Evolutionary conservation across 2,888 invertebrate species (phyloP), one percentile per base, ranked within the genome.

Genomic region (Nomada goodeniana): DNA sequence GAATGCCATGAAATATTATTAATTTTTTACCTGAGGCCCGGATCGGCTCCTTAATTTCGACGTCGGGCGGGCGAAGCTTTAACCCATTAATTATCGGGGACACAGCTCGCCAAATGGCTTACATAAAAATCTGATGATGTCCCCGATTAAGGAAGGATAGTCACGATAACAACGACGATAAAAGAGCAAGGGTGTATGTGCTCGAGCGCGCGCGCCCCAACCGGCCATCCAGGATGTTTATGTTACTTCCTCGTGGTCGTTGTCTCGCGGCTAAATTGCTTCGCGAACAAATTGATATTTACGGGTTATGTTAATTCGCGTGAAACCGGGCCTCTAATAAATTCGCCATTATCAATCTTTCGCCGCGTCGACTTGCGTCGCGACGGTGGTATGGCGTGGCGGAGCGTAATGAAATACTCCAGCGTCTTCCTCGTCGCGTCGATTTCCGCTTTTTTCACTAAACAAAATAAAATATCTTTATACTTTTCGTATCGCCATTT

Each of bases 81-180:
- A 81, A 60, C 60, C 42, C 74, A 68, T 81, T 86, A 81, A 86
- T 81, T 86, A 81, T 79, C 64, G 77, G 60, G 68, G 68, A 78
- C 77, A 78, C 53, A 64, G 50, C 55, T 23, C 53, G 77, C 69
- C 61, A 53, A 82, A 85, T 85, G 65, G 71, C 55, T 23, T 42
- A 47, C 63, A 55, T 73, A 68, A 79, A 83, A 73, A 80, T 83
- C 63, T 55, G 44, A 72, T 68, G 68, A 59, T 72, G 80, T 80
- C 80, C 53, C 61, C 70, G 67, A 70, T 83, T 61, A 70, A 75
- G 65, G 59, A 65, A 73, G 75, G 70, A 67, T 18, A 64, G 71
- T 74, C 68, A 23, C 80, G 80, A 79, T 78, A 80, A 70, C 68
- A 44, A n/a, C 10, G 42, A 2, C 77, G 68, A 69, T 63, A 63